Evolutionary conservation across 2,113 vertebrate species (phyloP).

Genomic region (Parus major): DNA sequence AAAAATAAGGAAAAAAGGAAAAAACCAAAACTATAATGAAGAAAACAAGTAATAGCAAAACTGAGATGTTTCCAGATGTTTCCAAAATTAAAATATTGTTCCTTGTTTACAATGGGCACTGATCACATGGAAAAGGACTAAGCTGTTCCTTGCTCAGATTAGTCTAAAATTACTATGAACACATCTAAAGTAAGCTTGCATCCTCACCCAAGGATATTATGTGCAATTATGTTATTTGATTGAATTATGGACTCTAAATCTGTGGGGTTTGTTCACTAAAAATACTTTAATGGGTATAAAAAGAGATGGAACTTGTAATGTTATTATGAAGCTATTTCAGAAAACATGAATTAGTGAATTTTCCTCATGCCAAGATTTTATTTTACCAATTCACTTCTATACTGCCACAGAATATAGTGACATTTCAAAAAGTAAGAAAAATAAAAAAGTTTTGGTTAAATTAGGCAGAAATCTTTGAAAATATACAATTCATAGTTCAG

Average conservation of each 20-base stretch:
- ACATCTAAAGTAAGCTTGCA: constrained; percentile 25
- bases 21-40: background rate
- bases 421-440: background rate
- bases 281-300: background rate
- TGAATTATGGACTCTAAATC: background rate
- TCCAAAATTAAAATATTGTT: background rate
- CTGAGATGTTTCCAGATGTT: background rate
- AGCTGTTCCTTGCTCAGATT: background rate
- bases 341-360: background rate
- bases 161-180: constrained; percentile 3
- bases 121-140: background rate
- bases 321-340: background rate
- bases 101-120: background rate
- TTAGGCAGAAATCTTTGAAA: background rate
- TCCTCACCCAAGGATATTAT: constrained; percentile 6
- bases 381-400: background rate
- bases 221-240: constrained; percentile 15
- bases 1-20: fast-evolving
- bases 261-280: background rate
- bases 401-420: background rate
- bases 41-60: background rate
- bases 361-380: background rate
- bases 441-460: background rate
- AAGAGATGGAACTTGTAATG: background rate
- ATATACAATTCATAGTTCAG: background rate